Conservation (phyloP, 2,797 vertebrate genomes). For the Rhinella marina region DNA sequence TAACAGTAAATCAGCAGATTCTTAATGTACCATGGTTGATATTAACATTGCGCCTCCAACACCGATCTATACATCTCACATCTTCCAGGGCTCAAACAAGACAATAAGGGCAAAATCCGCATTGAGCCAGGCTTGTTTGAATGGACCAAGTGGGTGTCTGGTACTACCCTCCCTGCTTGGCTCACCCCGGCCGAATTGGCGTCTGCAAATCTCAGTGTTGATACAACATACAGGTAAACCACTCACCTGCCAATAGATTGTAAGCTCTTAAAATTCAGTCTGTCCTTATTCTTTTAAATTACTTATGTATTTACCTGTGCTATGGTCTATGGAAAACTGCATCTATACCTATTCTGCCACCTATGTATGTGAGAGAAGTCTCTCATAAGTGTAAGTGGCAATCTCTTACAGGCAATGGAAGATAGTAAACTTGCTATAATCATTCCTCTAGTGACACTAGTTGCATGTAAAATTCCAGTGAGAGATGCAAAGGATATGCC, state of each 20-base stretch:
- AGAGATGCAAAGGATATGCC: too few relatives aligned
- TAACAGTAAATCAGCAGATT: too few relatives aligned
- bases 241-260: background rate
- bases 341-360: too few relatives aligned
- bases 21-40: too few relatives aligned
- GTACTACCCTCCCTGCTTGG: slow-evolving; percentile 89
- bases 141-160: slow-evolving; percentile 98
- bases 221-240: slow-evolving; percentile 94
- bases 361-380: too few relatives aligned
- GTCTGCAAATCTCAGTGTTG: slow-evolving; percentile 88
- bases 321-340: background rate
- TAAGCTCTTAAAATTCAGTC: background rate
- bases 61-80: background rate
- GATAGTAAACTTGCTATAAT: too few relatives aligned
- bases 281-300: too few relatives aligned
- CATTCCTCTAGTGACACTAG: too few relatives aligned
- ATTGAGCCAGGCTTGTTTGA: slow-evolving; percentile 95
- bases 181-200: slow-evolving; percentile 87
- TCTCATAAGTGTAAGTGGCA: too few relatives aligned
- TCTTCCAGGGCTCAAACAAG: slow-evolving; percentile 88
- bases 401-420: too few relatives aligned
- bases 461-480: too few relatives aligned
- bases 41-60: too few relatives aligned
- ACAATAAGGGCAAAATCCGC: slow-evolving; percentile 89
- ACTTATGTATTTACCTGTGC: background rate